A percentile compares a stretch with the other conserved stretches of the same genome.
These are phyloP conservation scores for Anoplius nigerrimus DNA, from an alignment of 2,888 invertebrate genomes.

Conservation along the genomic window DNA sequence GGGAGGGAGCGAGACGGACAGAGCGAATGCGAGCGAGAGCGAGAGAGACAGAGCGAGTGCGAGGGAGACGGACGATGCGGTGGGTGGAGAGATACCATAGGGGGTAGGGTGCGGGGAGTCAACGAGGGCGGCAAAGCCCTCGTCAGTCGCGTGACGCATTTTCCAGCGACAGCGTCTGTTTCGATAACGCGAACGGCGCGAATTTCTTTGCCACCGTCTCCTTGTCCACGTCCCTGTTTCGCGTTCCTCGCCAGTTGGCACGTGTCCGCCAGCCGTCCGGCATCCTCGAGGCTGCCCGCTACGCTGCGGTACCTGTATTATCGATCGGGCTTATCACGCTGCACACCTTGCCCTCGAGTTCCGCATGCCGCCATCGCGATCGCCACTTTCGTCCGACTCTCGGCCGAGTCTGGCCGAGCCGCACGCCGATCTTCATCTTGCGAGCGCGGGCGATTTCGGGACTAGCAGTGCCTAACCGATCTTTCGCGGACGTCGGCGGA, in stretches of 20 bases:
- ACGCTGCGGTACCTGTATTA: conserved; percentile 51
- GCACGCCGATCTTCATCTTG: background rate
- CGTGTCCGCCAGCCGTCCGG: background rate
- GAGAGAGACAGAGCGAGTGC: conserved; percentile 17
- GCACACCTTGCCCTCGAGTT: conserved; percentile 44
- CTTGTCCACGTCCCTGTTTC: background rate
- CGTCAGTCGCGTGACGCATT: conserved; percentile 65
- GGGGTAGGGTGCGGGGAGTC: conserved; percentile 44
- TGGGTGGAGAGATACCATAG: conserved; percentile 24
- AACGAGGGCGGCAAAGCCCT: conserved; percentile 60
- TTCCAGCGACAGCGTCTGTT: conserved; percentile 54
- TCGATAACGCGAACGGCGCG: conserved; percentile 7
- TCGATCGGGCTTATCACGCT: conserved; percentile 49
- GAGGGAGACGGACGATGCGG: conserved; percentile 8
- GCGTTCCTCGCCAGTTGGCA: background rate
- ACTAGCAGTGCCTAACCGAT: too few relatives aligned
- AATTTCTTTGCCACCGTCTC: background rate
- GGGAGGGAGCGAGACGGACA: conserved; percentile 52
- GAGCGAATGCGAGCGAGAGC: conserved; percentile 35
- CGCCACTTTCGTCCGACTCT: background rate
- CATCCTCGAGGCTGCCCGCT: background rate
- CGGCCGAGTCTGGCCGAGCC: background rate
- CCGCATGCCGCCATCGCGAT: conserved; percentile 32
- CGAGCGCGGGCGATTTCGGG: background rate
- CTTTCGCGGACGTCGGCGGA: too few relatives aligned